A percentile compares a stretch with the other conserved stretches of the same genome.
Conservation (phyloP, 2,797 vertebrate genomes). For the Chaunax sp. region DNA sequence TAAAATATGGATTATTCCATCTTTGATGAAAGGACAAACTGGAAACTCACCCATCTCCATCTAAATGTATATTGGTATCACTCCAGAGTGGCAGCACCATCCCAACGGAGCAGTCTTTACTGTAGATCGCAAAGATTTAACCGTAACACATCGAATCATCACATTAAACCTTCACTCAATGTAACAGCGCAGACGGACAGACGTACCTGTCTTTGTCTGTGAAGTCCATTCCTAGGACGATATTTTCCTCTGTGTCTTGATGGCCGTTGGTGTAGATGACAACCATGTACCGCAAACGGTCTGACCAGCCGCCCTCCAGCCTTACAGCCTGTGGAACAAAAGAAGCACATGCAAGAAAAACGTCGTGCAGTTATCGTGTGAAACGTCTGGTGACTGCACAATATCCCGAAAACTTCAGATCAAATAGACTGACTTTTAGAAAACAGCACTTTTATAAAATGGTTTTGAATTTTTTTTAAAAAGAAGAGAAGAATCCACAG, state of each 20-base stretch:
- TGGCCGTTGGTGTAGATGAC: conserved; percentile 94
- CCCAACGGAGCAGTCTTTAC: conserved; percentile 93
- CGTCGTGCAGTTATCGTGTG: no score
- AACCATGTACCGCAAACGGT: conserved; percentile 96
- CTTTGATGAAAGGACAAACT: background rate
- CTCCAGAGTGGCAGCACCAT: conserved; percentile 98
- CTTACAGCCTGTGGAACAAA: conserved; percentile 87
- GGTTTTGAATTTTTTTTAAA: no score
- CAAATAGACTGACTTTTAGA: background rate
- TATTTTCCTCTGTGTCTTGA: conserved; percentile 95
- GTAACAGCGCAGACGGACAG: background rate
- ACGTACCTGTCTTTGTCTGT: conserved; percentile 93
- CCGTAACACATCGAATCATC: background rate
- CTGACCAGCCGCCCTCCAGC: conserved; percentile 92
- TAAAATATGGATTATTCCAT: background rate
- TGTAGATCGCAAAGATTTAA: conserved; percentile 52
- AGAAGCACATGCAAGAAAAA: background rate
- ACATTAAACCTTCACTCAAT: background rate
- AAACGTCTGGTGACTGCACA: no score
- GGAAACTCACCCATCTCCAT: conserved; percentile 94
- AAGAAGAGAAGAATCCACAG: background rate
- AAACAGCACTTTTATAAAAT: background rate
- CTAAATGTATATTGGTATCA: conserved; percentile 96
- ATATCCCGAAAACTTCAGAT: no score
- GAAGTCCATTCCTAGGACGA: conserved; percentile 96